Base-by-base conservation (phyloP, 2,888 invertebrate species). In the Amphipoea oculea region DNA sequence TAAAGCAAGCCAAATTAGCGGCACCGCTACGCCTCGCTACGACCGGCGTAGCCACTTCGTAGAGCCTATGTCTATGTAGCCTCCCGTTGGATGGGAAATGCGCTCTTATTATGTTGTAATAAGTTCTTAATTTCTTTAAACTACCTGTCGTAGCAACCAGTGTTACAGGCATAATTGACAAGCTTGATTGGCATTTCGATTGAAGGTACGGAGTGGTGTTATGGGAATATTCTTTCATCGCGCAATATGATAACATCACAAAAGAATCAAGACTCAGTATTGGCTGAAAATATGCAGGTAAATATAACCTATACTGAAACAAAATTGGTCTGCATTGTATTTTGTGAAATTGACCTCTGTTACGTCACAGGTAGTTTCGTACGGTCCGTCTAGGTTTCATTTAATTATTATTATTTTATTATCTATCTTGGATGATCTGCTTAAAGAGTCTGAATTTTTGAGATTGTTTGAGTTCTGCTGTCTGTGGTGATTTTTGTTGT, bases 1-100 rank as follows among this genome's bases (percentile, higher is more conserved):
- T 90, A 90, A 88, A 91, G 86, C 92, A 88, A 89, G 88, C 90
- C 90, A 93, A 93, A 93, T 91, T 91, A 90, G 88, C 90, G 86
- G 78, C 84, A 89, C 88, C 89, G 90, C 91, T 91, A 89, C 91
- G 89, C 84, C 76, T 82, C 79, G 87, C 92, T 90, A 90, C 92
- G 88, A 81, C 45, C 60, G 77, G 45, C 83, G 90, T 91, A 90
- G 90, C 87, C 83, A 84, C 85, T 86, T 88, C 86, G 85, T 86
- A 90, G 84, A 76, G 57, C 76, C 68, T 89, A 81, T 75, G 79
- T 78, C 79, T 82, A 78, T 82, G 74, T 70, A 77, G 42, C 45
- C 45, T 66, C 57, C 74, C 78, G 78, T 63, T 88, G 78, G 68
- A 86, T 78, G 80, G 81, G 45, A 92, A 88, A 89, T 85, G 82